A percentile compares a stretch with the other conserved stretches of the same genome.
Conservation (phyloP, 2,797 vertebrate species). For the Pelobates cultripes region DNA sequence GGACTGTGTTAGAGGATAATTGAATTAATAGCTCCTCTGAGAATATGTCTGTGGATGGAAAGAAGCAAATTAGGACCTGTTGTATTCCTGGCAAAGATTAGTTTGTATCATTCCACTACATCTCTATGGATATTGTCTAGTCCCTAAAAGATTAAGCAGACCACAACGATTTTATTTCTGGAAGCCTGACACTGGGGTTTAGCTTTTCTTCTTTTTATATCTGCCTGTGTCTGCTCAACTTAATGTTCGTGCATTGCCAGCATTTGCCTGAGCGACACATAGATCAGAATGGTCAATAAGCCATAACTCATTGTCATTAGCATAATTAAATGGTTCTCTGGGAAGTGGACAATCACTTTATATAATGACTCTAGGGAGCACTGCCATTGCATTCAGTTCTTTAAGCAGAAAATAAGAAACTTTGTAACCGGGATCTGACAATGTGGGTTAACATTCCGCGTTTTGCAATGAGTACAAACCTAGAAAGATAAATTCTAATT, state of each 20-base stretch:
- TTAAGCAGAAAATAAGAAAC: constrained; percentile 7
- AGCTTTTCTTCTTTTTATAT: constrained; percentile 29
- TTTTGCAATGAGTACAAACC: not conserved
- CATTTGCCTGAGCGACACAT: constrained; percentile 8
- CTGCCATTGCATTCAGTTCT: constrained; percentile 22
- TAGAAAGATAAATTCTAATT: not conserved
- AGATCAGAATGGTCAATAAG: constrained; percentile 35
- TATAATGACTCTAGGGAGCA: constrained; percentile 42
- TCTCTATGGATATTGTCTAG: not conserved
- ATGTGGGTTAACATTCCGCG: constrained; percentile 6
- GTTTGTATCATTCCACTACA: not conserved
- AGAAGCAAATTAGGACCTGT: not conserved
- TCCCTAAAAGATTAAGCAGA: constrained; percentile 28
- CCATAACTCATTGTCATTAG: constrained; percentile 24
- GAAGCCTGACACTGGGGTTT: constrained; percentile 12
- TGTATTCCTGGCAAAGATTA: not conserved
- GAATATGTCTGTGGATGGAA: constrained; percentile 11
- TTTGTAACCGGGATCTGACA: not conserved
- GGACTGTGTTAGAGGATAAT: constrained; percentile 3
- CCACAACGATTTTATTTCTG: constrained; percentile 15
- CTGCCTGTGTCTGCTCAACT: constrained; percentile 26
- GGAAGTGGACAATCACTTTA: constrained; percentile 49
- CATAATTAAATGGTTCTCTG: constrained; percentile 48
- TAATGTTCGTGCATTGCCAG: constrained; percentile 36
- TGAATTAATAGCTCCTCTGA: constrained; percentile 9